Percentiles rank a stretch among this genome's conserved stretches.
Conservation (phyloP, 2,797 vertebrate genomes). For the Chelonia mydas region DNA sequence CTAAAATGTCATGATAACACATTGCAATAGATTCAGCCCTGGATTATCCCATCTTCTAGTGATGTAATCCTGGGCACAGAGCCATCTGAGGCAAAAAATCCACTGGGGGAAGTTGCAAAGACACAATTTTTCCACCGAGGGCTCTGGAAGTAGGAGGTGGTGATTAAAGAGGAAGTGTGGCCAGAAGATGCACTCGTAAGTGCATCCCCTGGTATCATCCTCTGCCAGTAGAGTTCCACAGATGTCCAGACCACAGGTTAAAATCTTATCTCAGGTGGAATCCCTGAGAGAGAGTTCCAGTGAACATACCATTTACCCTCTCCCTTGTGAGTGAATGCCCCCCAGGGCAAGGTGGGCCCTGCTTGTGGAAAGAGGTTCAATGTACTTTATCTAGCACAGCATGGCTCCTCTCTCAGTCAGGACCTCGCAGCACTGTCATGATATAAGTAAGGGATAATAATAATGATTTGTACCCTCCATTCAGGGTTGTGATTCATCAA, state of each 20-base stretch:
- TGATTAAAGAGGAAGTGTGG: not conserved
- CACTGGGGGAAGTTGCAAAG: fast-evolving
- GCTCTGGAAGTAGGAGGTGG: not conserved
- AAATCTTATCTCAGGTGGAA: not conserved
- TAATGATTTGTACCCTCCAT: not conserved
- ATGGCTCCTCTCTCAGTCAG: not conserved
- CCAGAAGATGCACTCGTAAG: not conserved
- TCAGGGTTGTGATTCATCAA: not conserved
- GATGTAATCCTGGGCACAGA: not conserved
- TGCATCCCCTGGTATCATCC: not conserved
- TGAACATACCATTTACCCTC: not conserved
- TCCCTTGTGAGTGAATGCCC: not conserved
- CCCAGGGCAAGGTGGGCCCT: not conserved
- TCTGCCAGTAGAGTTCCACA: not conserved
- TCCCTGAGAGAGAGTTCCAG: not conserved
- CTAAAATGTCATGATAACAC: not conserved
- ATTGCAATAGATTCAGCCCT: not conserved
- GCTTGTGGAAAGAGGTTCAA: not conserved
- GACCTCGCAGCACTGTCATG: not conserved
- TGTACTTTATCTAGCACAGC: not conserved
- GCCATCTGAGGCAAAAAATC: not conserved
- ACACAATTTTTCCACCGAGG: not conserved
- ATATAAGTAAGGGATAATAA: not conserved
- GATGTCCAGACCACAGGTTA: not conserved
- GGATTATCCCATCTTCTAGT: slow-evolving; percentile 1